Base-by-base conservation (phyloP, 1,140 invertebrate genomes). In the Scylla paramamosain region DNA sequence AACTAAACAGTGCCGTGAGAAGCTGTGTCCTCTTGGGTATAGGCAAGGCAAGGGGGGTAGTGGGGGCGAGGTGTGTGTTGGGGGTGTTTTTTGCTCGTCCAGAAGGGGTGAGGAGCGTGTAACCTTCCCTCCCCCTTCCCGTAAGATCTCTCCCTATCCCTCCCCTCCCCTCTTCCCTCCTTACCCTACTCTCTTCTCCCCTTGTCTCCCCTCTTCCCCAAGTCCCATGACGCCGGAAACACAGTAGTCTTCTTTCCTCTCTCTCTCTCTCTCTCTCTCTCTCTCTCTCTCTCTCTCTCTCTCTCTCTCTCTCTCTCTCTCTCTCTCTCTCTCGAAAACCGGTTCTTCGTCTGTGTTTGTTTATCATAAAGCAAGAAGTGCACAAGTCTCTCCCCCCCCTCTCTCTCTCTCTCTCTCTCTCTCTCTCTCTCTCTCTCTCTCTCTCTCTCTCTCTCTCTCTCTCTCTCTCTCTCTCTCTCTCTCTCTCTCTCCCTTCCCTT, bases 271-370 rank as follows among this genome's bases (percentile, higher is more conserved):
- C 67, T 77, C 67, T 77, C 67, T 77, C 67, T 77, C 67, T 77
- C 67, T 77, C 67, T 77, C 67, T 77, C 67, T 77, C 67, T 77
- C 67, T 77, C 67, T 77, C 67, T 77, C 67, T 77, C 67, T 77
- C 67, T 77, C 67, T 77, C 67, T 77, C 67, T 77, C 67, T n/a
- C n/a, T n/a, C n/a, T n/a, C n/a, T 77, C 67, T 77, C 67, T 77
- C 67, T 77, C 67, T 77, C 67, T 77, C 67, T 77, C 67, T 77
- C 67, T 77, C 67, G 20, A 7, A 77, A 77, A 77, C 67, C 67
- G 67, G 67, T 77, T 20, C 67, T 77, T 77, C 4, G n/a, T 12
- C 67, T 77, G 16, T 77, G 67, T 77, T 77, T 77, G 67, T 77
- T 77, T 77, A 77, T 77, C 67, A 77, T 77, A 77, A 77, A 77